These are phyloP conservation scores for Echinops telfairi DNA, from an alignment of 2,113 vertebrate species.

Conservation along the genomic window DNA sequence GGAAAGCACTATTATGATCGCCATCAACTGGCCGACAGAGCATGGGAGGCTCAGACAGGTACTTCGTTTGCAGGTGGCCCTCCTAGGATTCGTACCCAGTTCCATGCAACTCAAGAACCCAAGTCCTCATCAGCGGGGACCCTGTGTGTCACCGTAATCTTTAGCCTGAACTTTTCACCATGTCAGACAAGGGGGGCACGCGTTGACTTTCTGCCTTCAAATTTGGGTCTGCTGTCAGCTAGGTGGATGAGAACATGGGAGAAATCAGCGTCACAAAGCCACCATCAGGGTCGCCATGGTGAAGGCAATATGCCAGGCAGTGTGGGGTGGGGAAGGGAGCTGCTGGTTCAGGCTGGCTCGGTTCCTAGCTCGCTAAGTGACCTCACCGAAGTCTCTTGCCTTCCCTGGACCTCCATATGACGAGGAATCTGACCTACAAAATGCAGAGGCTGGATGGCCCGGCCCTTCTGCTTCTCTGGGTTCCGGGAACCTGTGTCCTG, in stretches of 20 bases:
- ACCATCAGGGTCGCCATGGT: conserved; percentile 44
- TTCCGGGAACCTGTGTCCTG: neutral
- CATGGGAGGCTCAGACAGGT: neutral
- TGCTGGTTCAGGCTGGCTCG: neutral
- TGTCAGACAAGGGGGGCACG: neutral
- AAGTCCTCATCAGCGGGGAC: neutral
- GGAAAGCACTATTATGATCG: neutral
- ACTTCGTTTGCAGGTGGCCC: neutral
- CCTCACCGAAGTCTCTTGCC: neutral
- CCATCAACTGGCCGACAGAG: neutral
- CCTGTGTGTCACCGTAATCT: neutral
- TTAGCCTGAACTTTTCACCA: neutral
- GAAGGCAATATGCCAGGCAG: neutral
- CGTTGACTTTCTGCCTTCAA: conserved; percentile 28
- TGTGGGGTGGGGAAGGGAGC: neutral
- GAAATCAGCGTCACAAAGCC: neutral
- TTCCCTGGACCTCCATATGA: neutral
- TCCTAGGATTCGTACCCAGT: neutral
- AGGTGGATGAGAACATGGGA: neutral
- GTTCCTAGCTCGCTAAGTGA: neutral
- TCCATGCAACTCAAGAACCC: neutral
- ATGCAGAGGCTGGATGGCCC: neutral
- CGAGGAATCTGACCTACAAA: neutral
- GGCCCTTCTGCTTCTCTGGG: neutral
- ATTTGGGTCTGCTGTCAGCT: neutral